Evolutionary conservation across 2,888 invertebrate species (phyloP).

Genomic region (Incurvaria masculella): DNA sequence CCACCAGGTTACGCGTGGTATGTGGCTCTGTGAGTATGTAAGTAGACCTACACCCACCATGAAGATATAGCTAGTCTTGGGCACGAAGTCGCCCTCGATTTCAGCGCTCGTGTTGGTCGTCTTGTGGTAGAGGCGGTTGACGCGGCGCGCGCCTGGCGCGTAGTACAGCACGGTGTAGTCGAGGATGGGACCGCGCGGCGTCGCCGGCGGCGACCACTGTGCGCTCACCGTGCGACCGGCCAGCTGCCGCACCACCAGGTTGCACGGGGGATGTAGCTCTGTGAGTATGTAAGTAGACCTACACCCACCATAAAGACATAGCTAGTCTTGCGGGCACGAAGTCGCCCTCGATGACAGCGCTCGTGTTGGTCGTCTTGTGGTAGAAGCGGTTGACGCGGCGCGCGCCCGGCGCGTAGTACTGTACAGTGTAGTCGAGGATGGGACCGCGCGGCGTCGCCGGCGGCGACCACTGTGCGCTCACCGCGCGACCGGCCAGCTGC

Average conservation of each 20-base stretch:
- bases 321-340: slow-evolving; percentile 50
- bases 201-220: slow-evolving; percentile 64
- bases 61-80: slow-evolving; percentile 63
- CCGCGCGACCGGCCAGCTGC: slow-evolving; percentile 61
- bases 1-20: slow-evolving; percentile 64
- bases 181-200: slow-evolving; percentile 60
- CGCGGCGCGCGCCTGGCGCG: slow-evolving; percentile 62
- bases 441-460: slow-evolving; percentile 63
- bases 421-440: slow-evolving; percentile 59
- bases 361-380: slow-evolving; percentile 35
- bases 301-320: slow-evolving; percentile 71
- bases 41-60: slow-evolving; percentile 63
- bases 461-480: slow-evolving; percentile 66
- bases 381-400: slow-evolving; percentile 53
- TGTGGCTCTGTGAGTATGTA: slow-evolving; percentile 56
- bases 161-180: slow-evolving; percentile 63
- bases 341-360: slow-evolving; percentile 53
- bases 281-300: slow-evolving; percentile 27
- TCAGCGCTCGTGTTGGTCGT: slow-evolving; percentile 46
- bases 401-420: slow-evolving; percentile 63
- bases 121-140: slow-evolving; percentile 27
- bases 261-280: slow-evolving; percentile 67
- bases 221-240: slow-evolving; percentile 63
- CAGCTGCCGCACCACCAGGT: slow-evolving; percentile 61
- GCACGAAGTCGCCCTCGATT: slow-evolving; percentile 53